These are phyloP conservation scores for Valencia hispanica DNA, from an alignment of 2,797 vertebrate genomes.

Conservation along the genomic window DNA sequence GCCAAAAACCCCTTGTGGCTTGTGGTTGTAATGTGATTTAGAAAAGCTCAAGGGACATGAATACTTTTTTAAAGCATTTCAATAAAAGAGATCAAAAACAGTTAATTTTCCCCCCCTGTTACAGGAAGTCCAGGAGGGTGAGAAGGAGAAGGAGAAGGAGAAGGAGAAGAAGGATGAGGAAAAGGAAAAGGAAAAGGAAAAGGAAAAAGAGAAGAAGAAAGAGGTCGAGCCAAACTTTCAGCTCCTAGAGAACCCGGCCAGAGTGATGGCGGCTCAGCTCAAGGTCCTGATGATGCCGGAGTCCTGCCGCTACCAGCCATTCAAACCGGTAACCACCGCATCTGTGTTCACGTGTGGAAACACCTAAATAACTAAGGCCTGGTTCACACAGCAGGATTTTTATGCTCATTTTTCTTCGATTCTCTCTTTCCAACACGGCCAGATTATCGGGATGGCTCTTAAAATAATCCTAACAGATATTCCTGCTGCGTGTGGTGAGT, in stretches of 20 bases:
- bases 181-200: slow-evolving; percentile 76
- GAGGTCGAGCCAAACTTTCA: slow-evolving; percentile 97
- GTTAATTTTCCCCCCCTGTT: slow-evolving; percentile 16
- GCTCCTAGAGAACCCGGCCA: slow-evolving; percentile 94
- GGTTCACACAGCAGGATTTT: too few relatives aligned
- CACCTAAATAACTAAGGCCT: not conserved
- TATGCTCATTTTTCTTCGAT: too few relatives aligned
- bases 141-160: slow-evolving; percentile 79
- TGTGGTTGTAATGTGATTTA: not conserved
- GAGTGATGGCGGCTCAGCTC: slow-evolving; percentile 97
- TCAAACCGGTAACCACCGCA: slow-evolving; percentile 88
- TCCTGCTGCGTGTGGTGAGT: too few relatives aligned
- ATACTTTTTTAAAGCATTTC: not conserved
- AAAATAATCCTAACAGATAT: too few relatives aligned
- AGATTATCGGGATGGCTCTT: too few relatives aligned
- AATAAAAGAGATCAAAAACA: not conserved
- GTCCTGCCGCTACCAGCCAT: slow-evolving; percentile 95
- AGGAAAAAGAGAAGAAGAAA: slow-evolving; percentile 98
- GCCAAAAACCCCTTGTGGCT: not conserved
- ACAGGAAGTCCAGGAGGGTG: slow-evolving; percentile 80
- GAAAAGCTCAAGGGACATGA: not conserved
- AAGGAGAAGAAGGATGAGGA: slow-evolving; percentile 81
- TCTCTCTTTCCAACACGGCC: too few relatives aligned
- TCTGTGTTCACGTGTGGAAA: not conserved
- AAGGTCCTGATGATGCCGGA: slow-evolving; percentile 97